phyloP scores from a whole-genome alignment of 2,888 invertebrate species.

The Tinea trinotella region DNA sequence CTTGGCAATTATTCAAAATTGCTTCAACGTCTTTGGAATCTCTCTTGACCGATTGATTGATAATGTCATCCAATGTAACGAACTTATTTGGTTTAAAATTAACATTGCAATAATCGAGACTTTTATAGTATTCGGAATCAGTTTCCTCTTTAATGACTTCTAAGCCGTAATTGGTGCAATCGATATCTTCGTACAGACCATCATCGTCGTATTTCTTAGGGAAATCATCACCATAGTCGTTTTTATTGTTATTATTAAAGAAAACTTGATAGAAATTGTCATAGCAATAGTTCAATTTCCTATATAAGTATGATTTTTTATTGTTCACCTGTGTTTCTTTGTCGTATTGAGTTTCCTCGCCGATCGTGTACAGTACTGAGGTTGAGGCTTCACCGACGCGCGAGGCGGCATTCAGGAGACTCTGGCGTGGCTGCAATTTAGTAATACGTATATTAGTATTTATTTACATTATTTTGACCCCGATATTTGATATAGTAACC shows the following conservation, averaged over 20 bases:
- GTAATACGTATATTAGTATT: no score
- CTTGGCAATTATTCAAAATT: slow-evolving; percentile 43
- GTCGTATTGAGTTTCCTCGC: slow-evolving; percentile 89
- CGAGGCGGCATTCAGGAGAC: slow-evolving; percentile 94
- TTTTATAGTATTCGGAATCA: slow-evolving; percentile 63
- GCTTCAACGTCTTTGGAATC: slow-evolving; percentile 30
- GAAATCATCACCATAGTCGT: slow-evolving; percentile 44
- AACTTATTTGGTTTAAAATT: slow-evolving; percentile 26
- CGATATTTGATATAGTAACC: no score
- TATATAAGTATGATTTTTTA: slow-evolving; percentile 55
- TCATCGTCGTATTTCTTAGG: slow-evolving; percentile 26
- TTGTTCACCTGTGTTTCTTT: slow-evolving; percentile 79
- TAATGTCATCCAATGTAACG: slow-evolving; percentile 30
- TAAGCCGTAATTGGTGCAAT: slow-evolving; percentile 41
- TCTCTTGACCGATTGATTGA: slow-evolving; percentile 26
- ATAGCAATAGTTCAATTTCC: slow-evolving; percentile 63
- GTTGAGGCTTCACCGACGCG: slow-evolving; percentile 97
- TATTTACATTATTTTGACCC: no score
- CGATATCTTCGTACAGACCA: slow-evolving; percentile 28
- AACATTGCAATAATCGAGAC: slow-evolving; percentile 42
- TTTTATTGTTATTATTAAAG: slow-evolving; percentile 41
- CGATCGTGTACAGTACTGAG: slow-evolving; percentile 92
- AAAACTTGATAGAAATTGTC: slow-evolving; percentile 64
- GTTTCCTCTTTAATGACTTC: slow-evolving; percentile 64
- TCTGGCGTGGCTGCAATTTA: slow-evolving; percentile 84